phyloP scores from a whole-genome alignment of 2,888 invertebrate species.

The Pemphredon lugubris region DNA sequence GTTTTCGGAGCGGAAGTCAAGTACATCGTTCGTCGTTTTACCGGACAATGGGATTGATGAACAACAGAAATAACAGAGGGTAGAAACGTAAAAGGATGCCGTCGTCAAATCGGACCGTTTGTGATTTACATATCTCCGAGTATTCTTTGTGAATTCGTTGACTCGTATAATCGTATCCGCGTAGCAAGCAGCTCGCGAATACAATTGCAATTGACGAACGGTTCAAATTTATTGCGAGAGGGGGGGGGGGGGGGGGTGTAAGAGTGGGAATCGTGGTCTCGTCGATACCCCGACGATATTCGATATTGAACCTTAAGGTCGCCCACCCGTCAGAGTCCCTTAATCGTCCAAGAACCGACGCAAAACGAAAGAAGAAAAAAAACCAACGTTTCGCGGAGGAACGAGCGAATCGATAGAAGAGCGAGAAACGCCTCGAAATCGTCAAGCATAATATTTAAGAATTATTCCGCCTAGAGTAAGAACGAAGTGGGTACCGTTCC shows the following conservation, averaged over 20 bases:
- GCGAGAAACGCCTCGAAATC: slow-evolving; percentile 24
- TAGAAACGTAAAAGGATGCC: not conserved
- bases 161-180: slow-evolving; percentile 39
- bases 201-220: too few species aligned
- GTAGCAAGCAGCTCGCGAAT: slow-evolving; percentile 23
- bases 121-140: slow-evolving; percentile 9
- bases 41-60: not conserved
- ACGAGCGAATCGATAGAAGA: slow-evolving; percentile 1
- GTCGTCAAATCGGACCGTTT: not conserved
- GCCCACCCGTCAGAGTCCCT: slow-evolving; percentile 31
- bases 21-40: not conserved
- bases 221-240: too few species aligned
- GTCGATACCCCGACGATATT: slow-evolving; percentile 43
- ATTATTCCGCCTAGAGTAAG: slow-evolving; percentile 67
- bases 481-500: slow-evolving; percentile 59
- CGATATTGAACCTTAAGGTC: slow-evolving; percentile 38
- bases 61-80: not conserved
- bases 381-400: slow-evolving; percentile 3
- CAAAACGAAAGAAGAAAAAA: slow-evolving; percentile 2
- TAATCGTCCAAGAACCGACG: not conserved
- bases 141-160: slow-evolving; percentile 21
- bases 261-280: slow-evolving; percentile 48
- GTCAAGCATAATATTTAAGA: slow-evolving; percentile 68
- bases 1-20: too few species aligned
- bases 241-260: too few species aligned